Evolutionary conservation across 2,113 vertebrate genomes (phyloP), one percentile per base, ranked within the genome.

Genomic region (Tragelaphus strepsiceros): DNA sequence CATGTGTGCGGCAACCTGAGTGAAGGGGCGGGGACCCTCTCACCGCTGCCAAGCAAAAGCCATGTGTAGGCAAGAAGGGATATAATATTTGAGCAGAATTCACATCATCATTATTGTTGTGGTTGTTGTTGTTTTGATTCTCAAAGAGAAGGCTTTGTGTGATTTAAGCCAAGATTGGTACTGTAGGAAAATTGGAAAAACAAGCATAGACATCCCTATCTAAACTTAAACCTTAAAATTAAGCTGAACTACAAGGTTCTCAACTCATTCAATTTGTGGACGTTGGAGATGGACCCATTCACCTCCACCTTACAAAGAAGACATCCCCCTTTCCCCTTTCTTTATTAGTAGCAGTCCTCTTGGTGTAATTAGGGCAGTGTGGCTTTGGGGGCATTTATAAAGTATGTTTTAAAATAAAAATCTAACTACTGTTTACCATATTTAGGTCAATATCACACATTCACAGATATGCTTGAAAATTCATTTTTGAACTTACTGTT

Each of bases 381-480:
- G 94, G 26, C 83, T 98, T 87, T 80, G 15, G 59, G 39, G 81
- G 15, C 64, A 32, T 71, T 85, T 94, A 32, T 80, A 90, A 88
- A 62, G 77, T 46, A 3, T 88, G 26, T 56, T 94, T 83, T 71
- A 8, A 24, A 49, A 78, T 35, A 28, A 53, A 82, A 35, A 49
- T 6, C 6, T 26, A 49, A 91, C 95, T 92, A 64, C 54, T 12
- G 9, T 49, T 91, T 80, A 64, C 21, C 53, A 11, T 58, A 49
- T 88, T 96, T 94, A 86, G 35, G 80, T 91, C 77, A 96, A 43
- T 92, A 83, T 56, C 15, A n/a, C 21, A 88, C 13, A 74, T 62
- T 28, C 24, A 92, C 39, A 95, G 35, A 61, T 89, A 83, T 51
- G 58, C n/a, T 35, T 95, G 92, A 90, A 89, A 77, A 95, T 96